Conservation (phyloP, 2,113 vertebrate genomes). For the Progne subis region DNA sequence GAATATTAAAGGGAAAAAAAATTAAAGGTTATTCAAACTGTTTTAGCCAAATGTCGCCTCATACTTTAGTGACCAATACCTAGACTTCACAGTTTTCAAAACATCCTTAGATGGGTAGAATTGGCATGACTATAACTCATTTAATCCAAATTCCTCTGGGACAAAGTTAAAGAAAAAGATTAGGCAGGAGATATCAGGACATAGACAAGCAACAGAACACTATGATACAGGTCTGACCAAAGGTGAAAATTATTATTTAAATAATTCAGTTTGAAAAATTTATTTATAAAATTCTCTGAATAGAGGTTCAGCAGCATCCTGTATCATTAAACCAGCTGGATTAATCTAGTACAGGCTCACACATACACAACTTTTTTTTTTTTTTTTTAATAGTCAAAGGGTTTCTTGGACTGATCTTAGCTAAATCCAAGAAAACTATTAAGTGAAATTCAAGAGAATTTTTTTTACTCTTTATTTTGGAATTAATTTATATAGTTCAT, state of each 20-base stretch:
- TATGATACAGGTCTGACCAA: neutral
- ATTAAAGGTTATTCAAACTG: neutral
- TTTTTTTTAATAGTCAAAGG: neutral
- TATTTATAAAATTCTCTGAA: neutral
- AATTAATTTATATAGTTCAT: neutral
- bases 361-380: rapidly evolving
- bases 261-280: neutral
- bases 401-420: neutral
- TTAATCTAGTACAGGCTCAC: neutral
- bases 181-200: neutral
- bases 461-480: neutral
- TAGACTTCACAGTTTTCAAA: neutral
- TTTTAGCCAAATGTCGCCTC: neutral
- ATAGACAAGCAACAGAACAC: neutral
- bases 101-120: neutral
- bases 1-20: neutral
- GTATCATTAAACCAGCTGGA: neutral
- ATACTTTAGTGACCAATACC: neutral
- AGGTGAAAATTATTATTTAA: neutral
- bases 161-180: neutral
- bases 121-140: neutral
- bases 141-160: neutral
- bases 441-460: neutral
- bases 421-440: neutral
- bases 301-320: neutral